Conservation (phyloP, 2,797 vertebrate genomes). For the Hapalemur alaotrensis region DNA sequence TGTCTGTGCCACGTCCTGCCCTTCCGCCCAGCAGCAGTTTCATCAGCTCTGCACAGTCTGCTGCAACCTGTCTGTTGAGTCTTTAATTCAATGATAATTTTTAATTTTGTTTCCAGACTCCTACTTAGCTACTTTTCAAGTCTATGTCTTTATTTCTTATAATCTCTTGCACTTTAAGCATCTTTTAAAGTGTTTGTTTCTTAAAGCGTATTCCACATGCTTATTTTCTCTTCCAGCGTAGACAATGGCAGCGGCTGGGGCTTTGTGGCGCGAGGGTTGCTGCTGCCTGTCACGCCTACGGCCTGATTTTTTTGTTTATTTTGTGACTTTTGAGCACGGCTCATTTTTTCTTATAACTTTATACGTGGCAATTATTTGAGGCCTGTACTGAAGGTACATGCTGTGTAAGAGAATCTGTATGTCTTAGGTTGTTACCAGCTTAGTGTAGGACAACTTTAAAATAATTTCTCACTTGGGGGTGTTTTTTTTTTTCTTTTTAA, state of each 20-base stretch:
- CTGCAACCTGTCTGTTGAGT: not conserved
- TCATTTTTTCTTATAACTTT: not conserved
- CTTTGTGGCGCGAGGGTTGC: accelerated
- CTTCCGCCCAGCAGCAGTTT: not conserved
- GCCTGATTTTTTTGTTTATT: not conserved
- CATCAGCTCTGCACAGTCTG: not conserved
- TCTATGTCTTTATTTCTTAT: not conserved
- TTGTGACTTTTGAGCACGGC: not conserved
- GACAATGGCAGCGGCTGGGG: accelerated
- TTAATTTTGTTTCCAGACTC: not conserved
- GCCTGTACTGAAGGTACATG: not conserved
- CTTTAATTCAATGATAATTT: not conserved
- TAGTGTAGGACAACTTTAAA: not conserved
- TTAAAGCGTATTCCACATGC: not conserved
- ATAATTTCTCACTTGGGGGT: not conserved
- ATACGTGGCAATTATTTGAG: not conserved
- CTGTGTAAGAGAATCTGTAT: not conserved
- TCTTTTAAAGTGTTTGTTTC: not conserved
- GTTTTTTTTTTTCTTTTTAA: not conserved
- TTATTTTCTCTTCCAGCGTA: no score
- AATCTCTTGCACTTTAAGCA: not conserved
- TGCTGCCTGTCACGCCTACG: accelerated
- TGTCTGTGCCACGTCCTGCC: accelerated
- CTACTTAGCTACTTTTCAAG: not conserved
- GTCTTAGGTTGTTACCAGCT: not conserved